These are phyloP conservation scores for Proisotoma minuta DNA, from an alignment of 2,888 invertebrate species.

Conservation along the genomic window DNA sequence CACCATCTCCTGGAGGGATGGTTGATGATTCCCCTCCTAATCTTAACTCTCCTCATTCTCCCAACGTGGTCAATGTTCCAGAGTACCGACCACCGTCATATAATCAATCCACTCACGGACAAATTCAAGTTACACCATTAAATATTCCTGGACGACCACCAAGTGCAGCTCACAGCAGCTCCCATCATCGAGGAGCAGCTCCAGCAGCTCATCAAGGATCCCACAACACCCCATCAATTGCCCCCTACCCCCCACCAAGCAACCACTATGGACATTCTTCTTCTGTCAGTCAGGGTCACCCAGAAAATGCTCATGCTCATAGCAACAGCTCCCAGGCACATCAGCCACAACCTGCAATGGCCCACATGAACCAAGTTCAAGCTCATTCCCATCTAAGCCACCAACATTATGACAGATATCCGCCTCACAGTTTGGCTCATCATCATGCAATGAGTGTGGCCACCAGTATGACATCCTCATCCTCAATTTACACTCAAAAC, in stretches of 20 bases:
- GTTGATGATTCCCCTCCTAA: conserved; percentile 28
- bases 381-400: conserved; percentile 22
- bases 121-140: conserved; percentile 6
- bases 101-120: not conserved
- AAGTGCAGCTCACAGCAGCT: conserved; percentile 11
- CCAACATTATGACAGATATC: conserved; percentile 33
- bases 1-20: conserved; percentile 27
- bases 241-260: conserved; percentile 21
- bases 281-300: conserved; percentile 16
- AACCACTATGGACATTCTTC: conserved; percentile 20
- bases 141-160: conserved; percentile 18
- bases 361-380: conserved; percentile 15
- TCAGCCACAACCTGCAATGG: conserved; percentile 11
- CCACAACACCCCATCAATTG: conserved; percentile 28
- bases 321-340: conserved; percentile 6
- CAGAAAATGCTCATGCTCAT: conserved; percentile 5
- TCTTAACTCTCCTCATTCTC: conserved; percentile 31
- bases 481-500: conserved; percentile 23
- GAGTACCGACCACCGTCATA: conserved; percentile 23
- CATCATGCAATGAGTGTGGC: conserved; percentile 17
- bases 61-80: conserved; percentile 30
- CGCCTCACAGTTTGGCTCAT: conserved; percentile 32
- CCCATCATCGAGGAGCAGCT: conserved; percentile 12
- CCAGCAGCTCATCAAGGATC: conserved; percentile 16
- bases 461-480: conserved; percentile 15